Evolutionary conservation across 2,797 vertebrate genomes (phyloP).

Genomic region (Aldrovandia affinis): DNA sequence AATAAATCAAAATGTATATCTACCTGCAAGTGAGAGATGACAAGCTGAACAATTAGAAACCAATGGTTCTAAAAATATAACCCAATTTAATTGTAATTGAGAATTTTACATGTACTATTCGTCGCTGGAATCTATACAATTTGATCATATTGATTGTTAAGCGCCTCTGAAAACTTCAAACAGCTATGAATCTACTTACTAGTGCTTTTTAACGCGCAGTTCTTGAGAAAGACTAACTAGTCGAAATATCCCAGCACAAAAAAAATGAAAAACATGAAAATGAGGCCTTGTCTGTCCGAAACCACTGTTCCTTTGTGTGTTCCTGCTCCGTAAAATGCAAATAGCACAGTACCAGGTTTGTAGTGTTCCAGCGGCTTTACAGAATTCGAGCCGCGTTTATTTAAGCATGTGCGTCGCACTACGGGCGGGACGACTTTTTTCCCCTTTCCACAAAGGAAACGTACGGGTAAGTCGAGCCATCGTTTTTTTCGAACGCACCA

Average conservation of each 20-base stretch:
- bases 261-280: too few species aligned
- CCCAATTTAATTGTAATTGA: too few species aligned
- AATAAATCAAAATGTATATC: background rate
- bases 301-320: background rate
- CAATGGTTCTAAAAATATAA: too few species aligned
- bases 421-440: background rate
- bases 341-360: background rate
- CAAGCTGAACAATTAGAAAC: conserved; percentile 12
- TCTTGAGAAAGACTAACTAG: too few species aligned
- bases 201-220: too few species aligned
- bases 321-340: background rate
- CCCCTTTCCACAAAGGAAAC: background rate
- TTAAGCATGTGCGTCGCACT: background rate
- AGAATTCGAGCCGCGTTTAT: background rate
- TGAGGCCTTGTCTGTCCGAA: too few species aligned
- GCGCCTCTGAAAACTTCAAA: too few species aligned
- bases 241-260: too few species aligned
- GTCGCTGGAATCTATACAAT: too few species aligned
- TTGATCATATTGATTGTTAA: too few species aligned
- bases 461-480: background rate
- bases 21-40: background rate
- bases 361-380: conserved; percentile 9
- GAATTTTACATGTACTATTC: too few species aligned
- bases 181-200: too few species aligned
- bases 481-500: background rate